Base-by-base conservation (phyloP, 2,888 invertebrate species). In the Drosophila macrospina region DNA sequence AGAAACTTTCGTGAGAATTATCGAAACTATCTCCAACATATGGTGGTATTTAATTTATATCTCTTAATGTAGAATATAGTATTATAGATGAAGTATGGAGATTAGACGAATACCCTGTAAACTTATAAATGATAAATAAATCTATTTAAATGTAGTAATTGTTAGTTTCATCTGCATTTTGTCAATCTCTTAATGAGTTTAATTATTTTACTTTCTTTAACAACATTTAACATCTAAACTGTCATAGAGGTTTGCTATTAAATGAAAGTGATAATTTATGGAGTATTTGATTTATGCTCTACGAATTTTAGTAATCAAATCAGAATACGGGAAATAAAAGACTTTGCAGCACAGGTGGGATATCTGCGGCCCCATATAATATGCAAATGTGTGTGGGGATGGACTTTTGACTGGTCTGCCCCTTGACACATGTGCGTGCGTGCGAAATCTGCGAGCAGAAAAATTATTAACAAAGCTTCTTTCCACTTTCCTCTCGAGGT, bases 391-490 rank as follows among this genome's bases (percentile, higher is more conserved):
- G 42, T 34, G 51, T 54, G 48, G 39, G 36, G 10, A 54, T 57
- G 56, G n/a, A 54, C 30, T 30, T n/a, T 41, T 48, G 48, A 54
- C 59, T 52, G 28, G 47, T 15, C 56, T 20, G 51, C 39, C 32
- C 48, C 45, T 52, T 67, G 61, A 68, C 68, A 72, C 69, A 76
- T 74, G 70, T 82, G 85, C 80, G 87, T 85, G 82, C 85, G 64
- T 79, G 82, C 75, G 57, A 84, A 85, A 85, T 85, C 84, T 80
- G 82, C 70, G 80, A 78, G 61, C 36, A 64, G 59, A 75, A 74
- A 79, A 73, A 78, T 82, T 74, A 84, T 87, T 84, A 86, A 85
- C 87, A 85, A 86, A 74, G 71, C 57, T 50, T 75, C 68, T 16
- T 8, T 37, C 13, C 37, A 15, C 13, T 30, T 4, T 11, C 7